phyloP scores from a whole-genome alignment of 2,888 invertebrate species.

The Caradrina clavipalpis region DNA sequence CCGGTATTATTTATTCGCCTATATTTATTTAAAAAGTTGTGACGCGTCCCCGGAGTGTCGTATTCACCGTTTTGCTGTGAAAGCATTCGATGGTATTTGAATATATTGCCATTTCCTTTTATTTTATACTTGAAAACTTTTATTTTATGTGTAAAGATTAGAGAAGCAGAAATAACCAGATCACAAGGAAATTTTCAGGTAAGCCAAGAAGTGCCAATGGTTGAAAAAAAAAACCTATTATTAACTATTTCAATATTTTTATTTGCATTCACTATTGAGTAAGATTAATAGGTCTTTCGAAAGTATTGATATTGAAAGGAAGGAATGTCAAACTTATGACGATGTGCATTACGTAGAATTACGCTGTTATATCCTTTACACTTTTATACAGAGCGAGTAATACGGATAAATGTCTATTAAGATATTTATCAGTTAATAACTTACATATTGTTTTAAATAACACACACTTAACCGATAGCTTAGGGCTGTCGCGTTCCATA shows the following conservation, averaged over 20 bases:
- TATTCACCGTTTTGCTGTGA: conserved; percentile 72
- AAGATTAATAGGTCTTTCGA: not conserved
- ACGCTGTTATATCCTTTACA: not conserved
- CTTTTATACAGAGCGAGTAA: not conserved
- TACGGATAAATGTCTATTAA: conserved; percentile 7
- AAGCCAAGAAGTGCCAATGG: not conserved
- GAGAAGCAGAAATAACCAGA: not conserved
- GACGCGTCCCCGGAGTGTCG: conserved; percentile 75
- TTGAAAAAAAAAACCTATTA: not conserved
- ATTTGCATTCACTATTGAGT: not conserved
- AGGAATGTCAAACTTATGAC: not conserved
- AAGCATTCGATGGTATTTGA: conserved; percentile 72
- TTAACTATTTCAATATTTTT: not conserved
- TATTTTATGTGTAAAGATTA: conserved; percentile 17
- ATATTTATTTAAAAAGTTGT: conserved; percentile 80
- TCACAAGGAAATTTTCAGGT: not conserved
- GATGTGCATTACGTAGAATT: not conserved
- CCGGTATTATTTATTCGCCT: conserved; percentile 73
- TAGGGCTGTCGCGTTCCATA: not conserved
- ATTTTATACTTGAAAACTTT: conserved; percentile 58
- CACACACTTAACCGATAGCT: too few species aligned
- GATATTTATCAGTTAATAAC: too few species aligned
- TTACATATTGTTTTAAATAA: not conserved
- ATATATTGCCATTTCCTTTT: conserved; percentile 67
- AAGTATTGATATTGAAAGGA: too few species aligned